Evolutionary conservation across 2,888 invertebrate species (phyloP).

Genomic region (Erebia ligea): DNA sequence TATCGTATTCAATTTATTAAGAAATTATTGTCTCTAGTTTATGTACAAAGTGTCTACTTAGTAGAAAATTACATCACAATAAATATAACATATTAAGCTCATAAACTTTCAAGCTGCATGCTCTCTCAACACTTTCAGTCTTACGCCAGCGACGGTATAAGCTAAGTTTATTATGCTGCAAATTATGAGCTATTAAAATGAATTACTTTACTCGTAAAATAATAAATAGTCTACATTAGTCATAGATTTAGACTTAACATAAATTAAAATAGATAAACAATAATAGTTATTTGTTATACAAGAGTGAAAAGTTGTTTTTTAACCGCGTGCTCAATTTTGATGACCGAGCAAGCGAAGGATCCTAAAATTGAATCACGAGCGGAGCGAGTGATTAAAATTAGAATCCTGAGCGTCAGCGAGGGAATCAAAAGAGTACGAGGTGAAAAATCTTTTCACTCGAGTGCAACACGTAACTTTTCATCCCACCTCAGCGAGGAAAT

Average conservation of each 20-base stretch:
- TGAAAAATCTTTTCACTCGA: too few relatives aligned
- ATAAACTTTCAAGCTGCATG: conserved; percentile 15
- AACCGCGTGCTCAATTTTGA: too few relatives aligned
- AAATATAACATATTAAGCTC: conserved; percentile 17
- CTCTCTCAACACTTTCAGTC: conserved; percentile 13
- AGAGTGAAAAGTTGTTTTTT: too few relatives aligned
- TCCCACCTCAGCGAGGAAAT: too few relatives aligned
- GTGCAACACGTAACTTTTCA: too few relatives aligned
- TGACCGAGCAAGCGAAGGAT: too few relatives aligned
- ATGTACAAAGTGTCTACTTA: background rate
- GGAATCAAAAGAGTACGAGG: too few relatives aligned
- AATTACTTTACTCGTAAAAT: conserved; percentile 7
- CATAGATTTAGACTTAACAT: background rate
- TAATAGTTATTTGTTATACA: too few relatives aligned
- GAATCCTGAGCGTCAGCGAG: too few relatives aligned
- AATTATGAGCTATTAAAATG: conserved; percentile 15
- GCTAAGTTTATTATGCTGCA: conserved; percentile 13
- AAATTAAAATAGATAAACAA: too few relatives aligned
- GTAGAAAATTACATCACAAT: conserved; percentile 10
- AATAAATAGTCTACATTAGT: background rate
- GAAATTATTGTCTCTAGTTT: background rate
- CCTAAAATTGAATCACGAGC: too few relatives aligned
- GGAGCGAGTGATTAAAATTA: too few relatives aligned
- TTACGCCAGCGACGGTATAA: background rate
- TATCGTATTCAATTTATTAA: background rate